Evolutionary conservation across 2,888 invertebrate species (phyloP), one percentile per base, ranked within the genome.

Genomic region (Platynereis dumerilii): DNA sequence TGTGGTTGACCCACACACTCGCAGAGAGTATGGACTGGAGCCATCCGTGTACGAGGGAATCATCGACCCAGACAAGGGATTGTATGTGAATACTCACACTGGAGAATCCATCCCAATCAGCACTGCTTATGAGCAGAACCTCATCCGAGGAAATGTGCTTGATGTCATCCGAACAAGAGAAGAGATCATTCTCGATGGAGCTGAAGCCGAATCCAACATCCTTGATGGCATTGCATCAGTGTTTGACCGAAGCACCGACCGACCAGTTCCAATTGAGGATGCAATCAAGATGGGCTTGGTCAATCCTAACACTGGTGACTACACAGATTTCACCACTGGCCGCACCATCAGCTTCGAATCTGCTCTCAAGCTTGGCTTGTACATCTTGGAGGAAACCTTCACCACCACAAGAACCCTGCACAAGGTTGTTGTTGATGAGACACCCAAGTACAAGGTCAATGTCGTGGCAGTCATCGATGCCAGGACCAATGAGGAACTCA

Each of bases 261-360:
- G 73, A 60, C 72, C 74, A 57, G 77, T 80, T 34, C 71, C 75
- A 27, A 63, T 78, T 48, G 69, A 76, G 29, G 78, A 82, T 61
- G 84, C 83, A 10, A 88, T 94, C 2, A 88, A 90, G 65, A 89
- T 90, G 61, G 92, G 92, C 17, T 78, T 83, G 15, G 88, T 94
- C 72, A 91, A 93, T 85, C 71, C 76, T 42, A 72, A 77, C 48
- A 73, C 74, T 56, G 83, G 83, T 2, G 42, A 67, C 17, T 77
- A 77, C 66, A 52, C 58, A 28, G 58, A 63, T 42, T 26, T 26
- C 7, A 39, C 39, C 12, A 67, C 89, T 62, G 89, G 90, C 83
- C 91, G 92, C 82, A 90, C 90, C 78, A 79, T 91, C 86, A 91
- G 91, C 27, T 88, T 92, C 20, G 88, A 90, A 1, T 90, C 92